Evolutionary conservation across 2,113 vertebrate genomes (phyloP).

Genomic region (Burhinus bistriatus): DNA sequence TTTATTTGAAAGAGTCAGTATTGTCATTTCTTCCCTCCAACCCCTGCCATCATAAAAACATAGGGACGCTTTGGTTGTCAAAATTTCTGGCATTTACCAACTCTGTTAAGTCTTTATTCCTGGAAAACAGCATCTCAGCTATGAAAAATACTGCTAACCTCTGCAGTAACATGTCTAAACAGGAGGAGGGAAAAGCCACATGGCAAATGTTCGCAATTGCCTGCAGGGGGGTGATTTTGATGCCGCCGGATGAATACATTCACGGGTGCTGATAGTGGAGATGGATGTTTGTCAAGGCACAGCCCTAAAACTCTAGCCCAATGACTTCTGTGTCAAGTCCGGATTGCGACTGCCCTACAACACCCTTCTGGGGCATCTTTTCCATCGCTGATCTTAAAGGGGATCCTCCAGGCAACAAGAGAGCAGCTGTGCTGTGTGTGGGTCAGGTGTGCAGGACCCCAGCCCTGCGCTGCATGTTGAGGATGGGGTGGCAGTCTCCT

Average conservation of each 20-base stretch:
- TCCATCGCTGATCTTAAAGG: not conserved
- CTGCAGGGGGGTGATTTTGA: not conserved
- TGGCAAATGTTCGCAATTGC: not conserved
- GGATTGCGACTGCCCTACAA: not conserved
- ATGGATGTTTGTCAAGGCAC: not conserved
- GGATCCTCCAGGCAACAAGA: not conserved
- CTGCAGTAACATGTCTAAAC: not conserved
- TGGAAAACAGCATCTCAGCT: not conserved
- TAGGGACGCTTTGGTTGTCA: not conserved
- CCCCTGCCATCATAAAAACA: not conserved
- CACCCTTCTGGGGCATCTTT: not conserved
- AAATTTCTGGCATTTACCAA: not conserved
- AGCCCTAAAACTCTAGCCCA: not conserved
- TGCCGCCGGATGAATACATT: not conserved
- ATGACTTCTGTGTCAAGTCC: not conserved
- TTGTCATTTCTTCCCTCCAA: not conserved
- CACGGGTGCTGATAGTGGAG: not conserved
- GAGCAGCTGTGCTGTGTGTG: not conserved
- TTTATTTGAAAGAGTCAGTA: not conserved
- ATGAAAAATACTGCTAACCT: not conserved
- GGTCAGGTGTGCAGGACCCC: rapidly evolving
- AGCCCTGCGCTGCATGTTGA: not conserved
- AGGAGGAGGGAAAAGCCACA: not conserved
- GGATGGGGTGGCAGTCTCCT: not conserved
- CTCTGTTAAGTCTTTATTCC: not conserved